phyloP scores from a whole-genome alignment of 2,797 vertebrate genomes.

The Falco berigora region DNA sequence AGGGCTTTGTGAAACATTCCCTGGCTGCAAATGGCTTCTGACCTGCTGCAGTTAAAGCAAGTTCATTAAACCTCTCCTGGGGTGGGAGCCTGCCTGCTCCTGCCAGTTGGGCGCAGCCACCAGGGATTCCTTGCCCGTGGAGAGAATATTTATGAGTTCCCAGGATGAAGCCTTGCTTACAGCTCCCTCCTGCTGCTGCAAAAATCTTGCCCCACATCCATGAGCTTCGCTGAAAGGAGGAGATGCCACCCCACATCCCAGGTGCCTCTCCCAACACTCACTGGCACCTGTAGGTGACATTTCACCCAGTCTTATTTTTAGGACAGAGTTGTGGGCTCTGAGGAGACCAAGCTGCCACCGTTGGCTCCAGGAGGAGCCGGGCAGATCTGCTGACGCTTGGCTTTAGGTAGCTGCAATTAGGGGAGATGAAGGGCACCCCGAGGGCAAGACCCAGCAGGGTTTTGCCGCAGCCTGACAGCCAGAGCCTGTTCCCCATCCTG shows the following conservation, averaged over 20 bases:
- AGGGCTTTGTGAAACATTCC: neutral
- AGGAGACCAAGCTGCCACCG: accelerated
- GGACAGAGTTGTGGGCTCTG: neutral
- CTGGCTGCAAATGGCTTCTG: neutral
- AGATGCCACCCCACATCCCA: neutral
- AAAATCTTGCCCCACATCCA: neutral
- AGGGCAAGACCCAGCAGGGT: neutral
- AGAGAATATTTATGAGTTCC: neutral
- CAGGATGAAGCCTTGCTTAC: neutral
- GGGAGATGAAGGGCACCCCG: neutral
- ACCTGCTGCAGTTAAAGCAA: neutral
- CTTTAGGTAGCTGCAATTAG: constrained; percentile 22
- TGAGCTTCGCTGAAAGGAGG: neutral
- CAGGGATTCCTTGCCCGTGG: neutral
- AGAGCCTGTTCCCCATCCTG: neutral
- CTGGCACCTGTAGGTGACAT: neutral
- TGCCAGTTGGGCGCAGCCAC: neutral
- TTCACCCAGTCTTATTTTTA: neutral
- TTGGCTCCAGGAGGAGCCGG: neutral
- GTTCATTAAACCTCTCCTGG: neutral
- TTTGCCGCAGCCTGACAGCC: neutral
- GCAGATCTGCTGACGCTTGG: neutral
- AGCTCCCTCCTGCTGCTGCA: neutral
- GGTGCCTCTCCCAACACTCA: neutral
- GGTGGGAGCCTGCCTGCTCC: neutral